A percentile compares a stretch with the other conserved stretches of the same genome.
Evolutionary conservation across 2,888 invertebrate species (phyloP).

Genomic region (Hydrotaea diabolus): DNA sequence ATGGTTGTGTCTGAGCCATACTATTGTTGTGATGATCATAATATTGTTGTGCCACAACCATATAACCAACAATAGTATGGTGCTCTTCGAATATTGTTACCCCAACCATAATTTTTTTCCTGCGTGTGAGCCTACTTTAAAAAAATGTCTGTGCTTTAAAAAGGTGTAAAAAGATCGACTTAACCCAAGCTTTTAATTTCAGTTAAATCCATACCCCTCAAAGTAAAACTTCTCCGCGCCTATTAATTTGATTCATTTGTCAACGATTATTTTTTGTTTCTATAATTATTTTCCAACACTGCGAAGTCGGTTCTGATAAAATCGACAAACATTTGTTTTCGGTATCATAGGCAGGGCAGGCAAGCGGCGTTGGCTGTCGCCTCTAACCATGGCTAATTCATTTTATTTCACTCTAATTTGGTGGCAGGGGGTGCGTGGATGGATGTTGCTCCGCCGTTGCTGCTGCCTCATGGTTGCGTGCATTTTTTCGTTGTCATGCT

Average conservation of each 20-base stretch:
- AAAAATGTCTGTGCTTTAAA: too few species aligned
- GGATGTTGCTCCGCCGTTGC: neutral
- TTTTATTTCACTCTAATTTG: neutral
- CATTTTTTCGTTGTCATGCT: conserved; percentile 51
- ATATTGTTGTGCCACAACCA: too few species aligned
- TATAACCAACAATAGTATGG: too few species aligned
- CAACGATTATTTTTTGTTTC: neutral
- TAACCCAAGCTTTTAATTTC: too few species aligned
- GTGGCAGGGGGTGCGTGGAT: neutral
- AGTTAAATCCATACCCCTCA: neutral
- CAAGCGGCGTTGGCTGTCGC: neutral
- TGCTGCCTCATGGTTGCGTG: conserved; percentile 49
- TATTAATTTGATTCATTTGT: conserved; percentile 3
- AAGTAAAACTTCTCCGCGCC: neutral
- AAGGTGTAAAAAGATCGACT: too few species aligned
- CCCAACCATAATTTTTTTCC: too few species aligned
- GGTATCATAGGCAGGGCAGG: neutral
- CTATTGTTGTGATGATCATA: too few species aligned
- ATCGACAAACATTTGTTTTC: neutral
- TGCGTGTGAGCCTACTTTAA: too few species aligned
- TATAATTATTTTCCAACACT: neutral
- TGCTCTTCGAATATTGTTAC: too few species aligned
- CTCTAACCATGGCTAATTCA: neutral
- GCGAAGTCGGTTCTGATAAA: neutral
- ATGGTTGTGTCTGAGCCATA: too few species aligned